phyloP scores from a whole-genome alignment of 30 jellyfish, hydroid and myxozoan species.

The Aurelia aurita complex sp. Pacific region DNA sequence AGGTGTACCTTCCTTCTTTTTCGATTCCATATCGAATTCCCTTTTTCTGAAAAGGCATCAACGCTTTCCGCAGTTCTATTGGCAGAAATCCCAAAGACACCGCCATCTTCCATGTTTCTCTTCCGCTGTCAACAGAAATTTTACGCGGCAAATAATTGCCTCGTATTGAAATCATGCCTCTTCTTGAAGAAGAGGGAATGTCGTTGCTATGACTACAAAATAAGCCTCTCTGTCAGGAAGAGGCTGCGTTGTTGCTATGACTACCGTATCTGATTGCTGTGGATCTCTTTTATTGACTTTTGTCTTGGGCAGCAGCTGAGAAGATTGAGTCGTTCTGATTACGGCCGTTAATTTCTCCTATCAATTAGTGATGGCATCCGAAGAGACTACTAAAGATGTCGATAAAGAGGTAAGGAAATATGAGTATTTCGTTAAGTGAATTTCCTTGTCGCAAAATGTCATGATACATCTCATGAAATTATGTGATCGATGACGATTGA shows the following conservation, averaged over 20 bases:
- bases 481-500: no score
- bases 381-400: not conserved
- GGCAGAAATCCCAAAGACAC: slow-evolving; percentile 69
- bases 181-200: not conserved
- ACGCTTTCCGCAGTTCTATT: slow-evolving; percentile 52
- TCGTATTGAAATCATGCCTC: not conserved
- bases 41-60: slow-evolving; percentile 74
- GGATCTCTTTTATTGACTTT: not conserved
- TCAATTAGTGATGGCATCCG: slow-evolving; percentile 1
- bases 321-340: no score
- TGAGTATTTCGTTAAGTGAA: no score
- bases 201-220: not conserved
- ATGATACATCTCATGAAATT: no score
- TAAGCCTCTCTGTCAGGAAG: not conserved
- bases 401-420: not conserved
- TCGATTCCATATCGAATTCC: slow-evolving; percentile 88
- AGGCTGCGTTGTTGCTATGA: not conserved
- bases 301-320: not conserved
- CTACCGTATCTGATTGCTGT: not conserved
- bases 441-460: no score
- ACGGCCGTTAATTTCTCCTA: not conserved
- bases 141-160: no score
- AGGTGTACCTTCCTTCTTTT: slow-evolving; percentile 74
- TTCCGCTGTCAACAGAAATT: not conserved
- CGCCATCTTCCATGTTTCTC: slow-evolving; percentile 1